Conservation (phyloP, 2,888 invertebrate genomes). For the Leucophenga maculata region DNA sequence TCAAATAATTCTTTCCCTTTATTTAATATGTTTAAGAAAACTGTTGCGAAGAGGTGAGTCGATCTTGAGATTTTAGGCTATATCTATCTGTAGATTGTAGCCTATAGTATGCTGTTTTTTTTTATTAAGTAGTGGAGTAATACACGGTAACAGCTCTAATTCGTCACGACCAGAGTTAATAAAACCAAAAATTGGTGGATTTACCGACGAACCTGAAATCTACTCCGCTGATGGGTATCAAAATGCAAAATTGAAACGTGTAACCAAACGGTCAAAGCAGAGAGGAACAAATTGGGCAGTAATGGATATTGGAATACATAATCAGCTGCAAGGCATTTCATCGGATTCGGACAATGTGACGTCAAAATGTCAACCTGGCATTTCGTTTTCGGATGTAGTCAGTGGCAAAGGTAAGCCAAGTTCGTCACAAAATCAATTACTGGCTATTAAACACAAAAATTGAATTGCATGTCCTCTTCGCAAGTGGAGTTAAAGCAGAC, state of each 20-base stretch:
- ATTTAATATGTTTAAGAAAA: no score
- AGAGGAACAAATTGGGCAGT: neutral
- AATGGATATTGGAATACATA: neutral
- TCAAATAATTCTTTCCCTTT: no score
- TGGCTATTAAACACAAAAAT: neutral
- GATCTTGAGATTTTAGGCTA: no score
- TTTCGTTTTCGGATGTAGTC: constrained; percentile 8
- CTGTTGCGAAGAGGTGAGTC: no score
- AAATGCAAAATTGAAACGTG: neutral
- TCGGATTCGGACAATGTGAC: neutral
- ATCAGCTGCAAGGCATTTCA: neutral
- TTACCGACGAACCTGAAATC: neutral
- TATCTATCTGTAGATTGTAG: no score
- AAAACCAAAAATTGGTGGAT: neutral
- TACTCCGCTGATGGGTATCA: neutral
- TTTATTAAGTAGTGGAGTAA: no score
- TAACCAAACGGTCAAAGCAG: neutral
- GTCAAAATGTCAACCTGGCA: constrained; percentile 4
- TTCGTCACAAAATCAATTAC: neutral
- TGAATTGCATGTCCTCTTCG: no score
- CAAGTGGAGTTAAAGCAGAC: no score
- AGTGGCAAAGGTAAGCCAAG: neutral
- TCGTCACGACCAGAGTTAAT: neutral
- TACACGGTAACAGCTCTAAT: no score
- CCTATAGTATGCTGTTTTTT: no score